Evolutionary conservation across 2,888 invertebrate genomes (phyloP).

Genomic region (Drosophila flavopinicola): DNA sequence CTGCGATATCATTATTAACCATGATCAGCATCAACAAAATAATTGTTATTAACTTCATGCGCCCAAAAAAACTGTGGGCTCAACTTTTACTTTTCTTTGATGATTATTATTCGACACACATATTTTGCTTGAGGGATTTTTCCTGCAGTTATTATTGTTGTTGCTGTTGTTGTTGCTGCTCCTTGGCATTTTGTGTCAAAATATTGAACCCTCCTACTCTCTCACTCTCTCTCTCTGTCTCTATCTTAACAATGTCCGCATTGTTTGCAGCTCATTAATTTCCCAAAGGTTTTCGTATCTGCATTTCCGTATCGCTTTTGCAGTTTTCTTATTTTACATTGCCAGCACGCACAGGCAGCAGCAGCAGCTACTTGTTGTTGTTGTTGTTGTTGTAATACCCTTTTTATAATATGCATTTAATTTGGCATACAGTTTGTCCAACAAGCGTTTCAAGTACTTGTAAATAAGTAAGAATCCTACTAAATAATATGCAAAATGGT

Average conservation of each 20-base stretch:
- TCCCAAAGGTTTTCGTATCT: conserved; percentile 71
- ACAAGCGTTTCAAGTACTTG: too few species aligned
- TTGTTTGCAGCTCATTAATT: conserved; percentile 78
- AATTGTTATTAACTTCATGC: conserved; percentile 31
- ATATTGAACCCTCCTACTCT: conserved; percentile 38
- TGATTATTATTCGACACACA: conserved; percentile 21
- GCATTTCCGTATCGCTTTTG: conserved; percentile 71
- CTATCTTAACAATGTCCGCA: conserved; percentile 70
- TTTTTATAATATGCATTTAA: conserved; percentile 6
- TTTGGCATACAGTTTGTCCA: conserved; percentile 3
- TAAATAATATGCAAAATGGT: too few species aligned
- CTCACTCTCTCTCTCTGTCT: neutral
- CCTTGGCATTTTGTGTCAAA: conserved; percentile 68
- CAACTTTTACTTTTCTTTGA: conserved; percentile 51
- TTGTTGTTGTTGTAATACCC: conserved; percentile 23
- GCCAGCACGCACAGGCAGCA: conserved; percentile 58
- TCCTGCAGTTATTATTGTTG: conserved; percentile 8
- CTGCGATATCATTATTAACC: conserved; percentile 46
- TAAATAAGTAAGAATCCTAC: too few species aligned
- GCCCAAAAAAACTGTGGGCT: conserved; percentile 20
- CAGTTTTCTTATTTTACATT: conserved; percentile 24
- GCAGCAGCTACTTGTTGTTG: too few species aligned
- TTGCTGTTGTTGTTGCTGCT: conserved; percentile 20
- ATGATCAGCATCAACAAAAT: conserved; percentile 5
- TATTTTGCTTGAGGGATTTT: conserved; percentile 43